phyloP scores from a whole-genome alignment of 2,888 invertebrate genomes.

The Allygus modestus region DNA sequence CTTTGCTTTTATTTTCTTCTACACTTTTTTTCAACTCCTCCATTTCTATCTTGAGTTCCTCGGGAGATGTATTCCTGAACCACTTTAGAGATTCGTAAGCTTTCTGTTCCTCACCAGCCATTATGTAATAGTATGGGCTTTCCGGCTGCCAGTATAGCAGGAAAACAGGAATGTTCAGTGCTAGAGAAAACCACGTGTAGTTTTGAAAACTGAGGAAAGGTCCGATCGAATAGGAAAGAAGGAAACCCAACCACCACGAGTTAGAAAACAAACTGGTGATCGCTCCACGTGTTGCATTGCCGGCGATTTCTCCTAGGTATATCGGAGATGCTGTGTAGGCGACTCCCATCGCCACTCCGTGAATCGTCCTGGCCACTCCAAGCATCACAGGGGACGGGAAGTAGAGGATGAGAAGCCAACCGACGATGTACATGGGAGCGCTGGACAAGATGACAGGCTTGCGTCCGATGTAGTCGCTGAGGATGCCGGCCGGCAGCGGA shows the following conservation, averaged over 20 bases:
- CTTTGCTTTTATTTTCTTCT: conserved; percentile 63
- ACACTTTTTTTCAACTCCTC: conserved; percentile 60
- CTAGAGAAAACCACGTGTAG: conserved; percentile 78
- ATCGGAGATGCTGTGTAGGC: conserved; percentile 87
- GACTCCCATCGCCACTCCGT: conserved; percentile 76
- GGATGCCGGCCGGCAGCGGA: conserved; percentile 69
- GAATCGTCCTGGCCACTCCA: conserved; percentile 66
- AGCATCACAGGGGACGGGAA: conserved; percentile 59
- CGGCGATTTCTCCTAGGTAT: conserved; percentile 90
- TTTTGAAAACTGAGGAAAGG: conserved; percentile 78
- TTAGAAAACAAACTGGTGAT: conserved; percentile 71
- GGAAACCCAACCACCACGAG: conserved; percentile 77
- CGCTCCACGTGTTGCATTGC: conserved; percentile 77
- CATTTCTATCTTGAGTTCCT: conserved; percentile 52
- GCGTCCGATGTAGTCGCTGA: conserved; percentile 67
- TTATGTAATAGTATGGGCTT: conserved; percentile 80
- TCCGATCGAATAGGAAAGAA: conserved; percentile 80
- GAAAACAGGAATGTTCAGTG: conserved; percentile 78
- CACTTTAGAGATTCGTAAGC: conserved; percentile 80
- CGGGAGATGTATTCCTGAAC: conserved; percentile 75
- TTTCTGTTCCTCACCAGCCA: conserved; percentile 77
- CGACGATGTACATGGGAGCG: conserved; percentile 65
- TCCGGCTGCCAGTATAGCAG: conserved; percentile 83
- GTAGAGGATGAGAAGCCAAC: conserved; percentile 66
- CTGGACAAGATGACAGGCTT: conserved; percentile 66